phyloP scores from a whole-genome alignment of 2,797 vertebrate genomes.

The Cynopterus sphinx region DNA sequence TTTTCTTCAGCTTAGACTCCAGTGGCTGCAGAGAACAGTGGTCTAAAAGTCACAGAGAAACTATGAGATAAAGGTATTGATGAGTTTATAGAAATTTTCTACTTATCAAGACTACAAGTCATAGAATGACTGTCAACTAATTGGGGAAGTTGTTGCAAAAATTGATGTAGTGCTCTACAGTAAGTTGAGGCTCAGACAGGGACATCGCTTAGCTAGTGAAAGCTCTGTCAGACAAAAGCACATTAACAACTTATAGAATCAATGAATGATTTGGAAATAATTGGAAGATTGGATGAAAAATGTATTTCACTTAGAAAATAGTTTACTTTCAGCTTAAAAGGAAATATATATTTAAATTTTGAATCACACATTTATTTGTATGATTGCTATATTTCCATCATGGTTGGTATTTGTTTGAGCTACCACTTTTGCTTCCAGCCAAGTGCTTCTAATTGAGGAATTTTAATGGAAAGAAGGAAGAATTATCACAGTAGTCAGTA shows the following conservation, averaged over 20 bases:
- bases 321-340: neutral
- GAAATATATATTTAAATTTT: neutral
- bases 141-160: neutral
- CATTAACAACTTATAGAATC: neutral
- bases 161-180: neutral
- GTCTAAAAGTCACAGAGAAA: neutral
- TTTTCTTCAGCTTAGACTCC: neutral
- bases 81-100: neutral
- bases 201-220: neutral
- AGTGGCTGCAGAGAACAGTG: neutral
- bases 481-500: neutral
- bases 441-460: neutral
- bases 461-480: neutral
- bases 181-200: neutral
- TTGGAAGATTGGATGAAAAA: neutral
- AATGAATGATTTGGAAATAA: conserved; percentile 19
- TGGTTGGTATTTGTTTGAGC: neutral
- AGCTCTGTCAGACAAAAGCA: conserved; percentile 18
- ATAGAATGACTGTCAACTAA: neutral
- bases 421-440: neutral
- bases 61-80: neutral
- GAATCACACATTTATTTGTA: neutral
- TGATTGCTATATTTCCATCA: neutral
- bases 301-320: conserved; percentile 13
- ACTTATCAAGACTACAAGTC: neutral